Evolutionary conservation across 2,113 vertebrate genomes (phyloP).

Genomic region (Aramus guarauna): DNA sequence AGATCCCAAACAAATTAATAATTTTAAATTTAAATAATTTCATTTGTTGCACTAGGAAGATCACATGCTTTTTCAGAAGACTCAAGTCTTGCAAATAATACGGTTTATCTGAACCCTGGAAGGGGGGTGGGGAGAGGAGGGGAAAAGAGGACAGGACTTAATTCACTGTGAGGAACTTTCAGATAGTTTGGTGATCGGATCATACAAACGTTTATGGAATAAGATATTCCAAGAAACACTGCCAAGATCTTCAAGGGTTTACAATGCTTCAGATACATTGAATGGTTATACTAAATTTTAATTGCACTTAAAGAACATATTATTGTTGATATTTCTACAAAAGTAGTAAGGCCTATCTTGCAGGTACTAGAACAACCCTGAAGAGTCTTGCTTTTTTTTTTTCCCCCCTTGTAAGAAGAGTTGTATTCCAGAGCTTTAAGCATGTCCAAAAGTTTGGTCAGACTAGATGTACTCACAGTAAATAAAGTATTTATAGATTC

Average conservation of each 20-base stretch:
- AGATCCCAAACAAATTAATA: neutral
- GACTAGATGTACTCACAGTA: neutral
- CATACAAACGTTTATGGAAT: neutral
- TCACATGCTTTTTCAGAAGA: neutral
- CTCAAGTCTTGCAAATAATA: neutral
- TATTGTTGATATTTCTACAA: neutral
- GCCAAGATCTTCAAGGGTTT: neutral
- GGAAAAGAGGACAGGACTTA: neutral
- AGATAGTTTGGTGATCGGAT: neutral
- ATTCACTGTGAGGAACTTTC: neutral
- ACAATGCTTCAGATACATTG: neutral
- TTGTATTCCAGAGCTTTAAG: neutral
- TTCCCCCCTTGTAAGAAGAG: neutral
- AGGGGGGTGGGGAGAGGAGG: neutral
- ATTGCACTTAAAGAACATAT: neutral
- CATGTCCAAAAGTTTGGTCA: neutral
- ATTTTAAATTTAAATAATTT: neutral
- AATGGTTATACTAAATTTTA: neutral
- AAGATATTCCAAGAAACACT: neutral
- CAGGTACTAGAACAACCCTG: neutral
- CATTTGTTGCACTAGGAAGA: neutral
- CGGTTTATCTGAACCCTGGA: neutral
- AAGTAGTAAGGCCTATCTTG: neutral
- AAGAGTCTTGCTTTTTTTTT: neutral
- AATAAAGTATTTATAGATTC: neutral